Base-by-base conservation (phyloP, 2,888 invertebrate species). In the Pinctada fucata region DNA sequence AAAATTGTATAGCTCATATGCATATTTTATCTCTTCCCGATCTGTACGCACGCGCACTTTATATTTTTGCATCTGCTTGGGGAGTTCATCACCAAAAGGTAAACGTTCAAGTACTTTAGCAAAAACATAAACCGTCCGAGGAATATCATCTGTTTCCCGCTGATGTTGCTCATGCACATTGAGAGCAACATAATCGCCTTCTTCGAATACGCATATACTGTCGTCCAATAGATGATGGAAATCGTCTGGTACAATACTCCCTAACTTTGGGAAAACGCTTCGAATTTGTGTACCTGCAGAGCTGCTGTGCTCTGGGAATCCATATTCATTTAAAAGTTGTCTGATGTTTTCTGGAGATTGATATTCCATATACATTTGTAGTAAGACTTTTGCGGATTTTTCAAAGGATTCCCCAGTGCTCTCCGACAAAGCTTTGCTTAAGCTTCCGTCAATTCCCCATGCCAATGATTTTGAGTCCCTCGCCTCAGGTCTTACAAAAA, bases 171-270 rank as follows among this genome's bases (percentile, higher is more conserved):
- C 77, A 16, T 50, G 50, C 45, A 77, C 1, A 3, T 65, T 58
- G 3, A 77, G 6, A 13, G 80, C 80, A 5, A 77, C 75, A 67
- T 78, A 83, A 69, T 85, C 83, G 45, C 74, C 79, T 8, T 63
- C 69, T 16, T 79, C 75, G 68, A 85, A 82, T 0, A 75, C 79
- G 45, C 58, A 65, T 52, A 82, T 79, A 3, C 66, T 77, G 65
- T 83, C 79, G 64, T 82, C 82, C 31, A 85, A 66, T n/a, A 85
- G 79, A 3, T 66, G 75, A 68, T 81, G 79, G 63, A 80, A 79
- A 6, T 78, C 66, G n/a, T n/a, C 65, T 16, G 81, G 81, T 48
- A 85, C 82, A 13, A 76, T 75, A 6, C 80, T 79, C 3, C 85
- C 84, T 8, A 80, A 77, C 31, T 65, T 58, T 48, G 85, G 85